A percentile compares a stretch with the other conserved stretches of the same genome.
Conservation (phyloP, 2,113 vertebrate species). For the Pelecanus crispus region DNA sequence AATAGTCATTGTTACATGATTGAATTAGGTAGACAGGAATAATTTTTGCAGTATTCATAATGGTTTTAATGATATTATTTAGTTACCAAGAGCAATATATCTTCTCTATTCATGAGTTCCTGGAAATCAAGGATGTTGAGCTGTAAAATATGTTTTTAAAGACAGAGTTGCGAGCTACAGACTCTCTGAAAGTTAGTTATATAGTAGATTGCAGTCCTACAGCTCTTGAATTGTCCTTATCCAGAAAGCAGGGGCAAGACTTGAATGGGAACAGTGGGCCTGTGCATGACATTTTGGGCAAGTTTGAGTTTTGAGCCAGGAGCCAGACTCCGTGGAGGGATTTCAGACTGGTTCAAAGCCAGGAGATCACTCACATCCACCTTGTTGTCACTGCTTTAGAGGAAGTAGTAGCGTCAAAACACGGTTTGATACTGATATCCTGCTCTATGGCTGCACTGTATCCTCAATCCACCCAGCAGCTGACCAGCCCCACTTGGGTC, state of each 20-base stretch:
- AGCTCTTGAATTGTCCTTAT: background rate
- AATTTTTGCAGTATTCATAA: constrained; percentile 18
- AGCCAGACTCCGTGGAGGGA: background rate
- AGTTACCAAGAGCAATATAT: constrained; percentile 38
- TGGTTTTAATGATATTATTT: constrained; percentile 43
- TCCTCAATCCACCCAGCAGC: background rate
- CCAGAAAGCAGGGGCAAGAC: background rate
- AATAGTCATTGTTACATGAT: constrained; percentile 40
- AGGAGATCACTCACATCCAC: background rate
- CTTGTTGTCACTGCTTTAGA: background rate
- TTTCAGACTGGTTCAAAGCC: background rate
- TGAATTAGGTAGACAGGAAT: constrained; percentile 42
- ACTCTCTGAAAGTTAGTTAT: background rate
- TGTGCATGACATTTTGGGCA: background rate
- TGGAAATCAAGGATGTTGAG: constrained; percentile 18
- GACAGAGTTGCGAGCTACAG: background rate
- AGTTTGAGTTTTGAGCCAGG: background rate
- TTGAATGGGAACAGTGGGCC: background rate
- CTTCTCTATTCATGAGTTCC: constrained; percentile 36
- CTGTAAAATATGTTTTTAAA: background rate
- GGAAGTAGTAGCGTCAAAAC: background rate
- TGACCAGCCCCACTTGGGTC: background rate
- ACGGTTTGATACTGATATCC: fast-evolving
- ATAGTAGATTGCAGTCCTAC: background rate
- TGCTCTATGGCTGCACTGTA: fast-evolving